phyloP scores from a whole-genome alignment of 2,888 invertebrate genomes.

The Hyles lineata region DNA sequence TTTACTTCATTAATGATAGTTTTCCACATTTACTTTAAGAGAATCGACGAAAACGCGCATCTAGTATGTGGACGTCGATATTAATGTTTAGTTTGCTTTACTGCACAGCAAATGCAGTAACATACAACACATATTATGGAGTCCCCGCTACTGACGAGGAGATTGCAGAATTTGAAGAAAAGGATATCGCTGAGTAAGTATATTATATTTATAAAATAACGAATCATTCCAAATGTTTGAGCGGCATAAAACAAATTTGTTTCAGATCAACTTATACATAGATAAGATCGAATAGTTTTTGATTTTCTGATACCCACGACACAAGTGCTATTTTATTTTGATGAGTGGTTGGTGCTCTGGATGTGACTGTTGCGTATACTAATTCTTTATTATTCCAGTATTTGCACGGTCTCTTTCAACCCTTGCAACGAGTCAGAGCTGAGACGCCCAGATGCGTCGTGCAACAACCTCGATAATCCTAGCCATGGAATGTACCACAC shows the following conservation, averaged over 20 bases:
- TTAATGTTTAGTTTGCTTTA: conserved; percentile 17
- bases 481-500: conserved; percentile 47
- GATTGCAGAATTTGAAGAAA: background rate
- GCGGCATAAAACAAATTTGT: background rate
- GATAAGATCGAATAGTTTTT: no score
- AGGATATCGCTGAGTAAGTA: conserved; percentile 19
- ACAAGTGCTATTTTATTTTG: no score
- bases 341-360: no score
- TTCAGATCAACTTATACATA: no score
- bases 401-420: conserved; percentile 31
- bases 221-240: background rate
- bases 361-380: background rate
- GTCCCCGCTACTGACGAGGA: background rate
- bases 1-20: no score
- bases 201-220: background rate
- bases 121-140: conserved; percentile 16
- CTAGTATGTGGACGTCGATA: background rate
- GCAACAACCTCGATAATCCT: conserved; percentile 56
- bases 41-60: background rate
- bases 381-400: conserved; percentile 24
- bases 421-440: conserved; percentile 52
- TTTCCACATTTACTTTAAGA: no score
- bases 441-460: conserved; percentile 57
- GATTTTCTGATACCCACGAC: no score
- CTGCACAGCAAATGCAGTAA: background rate